These are phyloP conservation scores for Eristalis tenax DNA, from an alignment of 2,888 invertebrate species.

Conservation along the genomic window DNA sequence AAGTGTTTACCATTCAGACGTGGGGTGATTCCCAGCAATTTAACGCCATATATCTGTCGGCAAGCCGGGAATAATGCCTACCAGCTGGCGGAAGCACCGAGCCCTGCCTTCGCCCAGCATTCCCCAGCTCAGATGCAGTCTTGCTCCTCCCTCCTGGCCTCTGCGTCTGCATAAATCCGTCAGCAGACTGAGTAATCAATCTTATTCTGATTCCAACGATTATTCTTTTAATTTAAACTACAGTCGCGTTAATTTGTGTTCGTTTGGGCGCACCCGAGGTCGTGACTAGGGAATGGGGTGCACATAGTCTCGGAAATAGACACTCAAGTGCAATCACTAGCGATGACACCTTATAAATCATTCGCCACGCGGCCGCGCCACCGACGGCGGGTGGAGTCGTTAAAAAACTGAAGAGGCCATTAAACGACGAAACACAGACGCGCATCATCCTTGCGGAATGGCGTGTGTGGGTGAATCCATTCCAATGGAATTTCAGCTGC, in stretches of 20 bases:
- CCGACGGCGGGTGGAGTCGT: conserved; percentile 38
- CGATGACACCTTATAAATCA: conserved; percentile 71
- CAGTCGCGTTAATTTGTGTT: conserved; percentile 68
- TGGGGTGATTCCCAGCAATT: conserved; percentile 44
- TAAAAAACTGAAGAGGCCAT: conserved; percentile 26
- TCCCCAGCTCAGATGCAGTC: not conserved
- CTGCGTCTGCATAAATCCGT: conserved; percentile 60
- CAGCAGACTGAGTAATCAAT: conserved; percentile 68
- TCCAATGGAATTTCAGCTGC: not conserved
- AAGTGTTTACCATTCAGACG: conserved; percentile 44
- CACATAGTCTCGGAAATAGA: conserved; percentile 56
- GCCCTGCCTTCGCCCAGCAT: conserved; percentile 4
- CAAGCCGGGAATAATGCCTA: conserved; percentile 54
- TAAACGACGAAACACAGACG: not conserved
- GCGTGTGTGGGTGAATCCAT: not conserved
- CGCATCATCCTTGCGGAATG: not conserved
- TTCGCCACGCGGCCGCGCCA: conserved; percentile 56
- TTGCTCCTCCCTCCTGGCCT: conserved; percentile 19
- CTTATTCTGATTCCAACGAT: conserved; percentile 62
- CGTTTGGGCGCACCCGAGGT: conserved; percentile 14
- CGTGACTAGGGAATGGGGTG: not conserved
- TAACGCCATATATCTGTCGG: conserved; percentile 65
- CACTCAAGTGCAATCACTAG: conserved; percentile 68
- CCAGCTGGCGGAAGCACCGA: conserved; percentile 53
- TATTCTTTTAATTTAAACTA: conserved; percentile 71